These are phyloP conservation scores for Meleagris gallopavo DNA, from an alignment of 2,113 vertebrate species.

Conservation along the genomic window DNA sequence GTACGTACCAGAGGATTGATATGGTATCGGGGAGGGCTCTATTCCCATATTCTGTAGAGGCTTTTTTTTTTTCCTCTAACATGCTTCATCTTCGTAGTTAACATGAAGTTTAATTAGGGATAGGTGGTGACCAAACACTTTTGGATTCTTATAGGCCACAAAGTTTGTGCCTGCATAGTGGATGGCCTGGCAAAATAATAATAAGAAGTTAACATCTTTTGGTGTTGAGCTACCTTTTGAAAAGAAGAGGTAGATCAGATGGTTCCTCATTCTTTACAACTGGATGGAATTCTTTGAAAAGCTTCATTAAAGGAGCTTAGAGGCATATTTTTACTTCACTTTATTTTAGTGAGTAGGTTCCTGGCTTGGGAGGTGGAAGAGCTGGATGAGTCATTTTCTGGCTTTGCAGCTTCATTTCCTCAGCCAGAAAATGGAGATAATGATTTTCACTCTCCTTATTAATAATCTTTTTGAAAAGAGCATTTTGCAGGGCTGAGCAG, in stretches of 20 bases:
- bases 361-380: neutral
- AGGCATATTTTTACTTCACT: neutral
- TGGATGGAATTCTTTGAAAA: neutral
- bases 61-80: neutral
- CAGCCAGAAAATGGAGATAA: neutral
- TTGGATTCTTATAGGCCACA: neutral
- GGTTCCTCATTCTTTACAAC: neutral
- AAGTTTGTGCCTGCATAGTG: neutral
- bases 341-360: neutral
- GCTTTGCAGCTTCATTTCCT: slow-evolving; percentile 23
- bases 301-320: neutral
- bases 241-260: neutral
- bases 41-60: neutral
- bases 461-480: neutral
- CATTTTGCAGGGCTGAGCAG: neutral
- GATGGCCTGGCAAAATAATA: neutral
- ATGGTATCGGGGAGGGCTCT: neutral
- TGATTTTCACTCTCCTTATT: neutral
- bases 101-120: neutral
- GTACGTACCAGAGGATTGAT: neutral
- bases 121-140: neutral
- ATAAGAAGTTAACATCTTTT: neutral
- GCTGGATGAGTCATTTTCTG: neutral
- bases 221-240: neutral
- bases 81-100: neutral